Percentiles rank a stretch among this genome's conserved stretches.
Evolutionary conservation across 2,888 invertebrate species (phyloP).

Genomic region (Blomia tropicalis): DNA sequence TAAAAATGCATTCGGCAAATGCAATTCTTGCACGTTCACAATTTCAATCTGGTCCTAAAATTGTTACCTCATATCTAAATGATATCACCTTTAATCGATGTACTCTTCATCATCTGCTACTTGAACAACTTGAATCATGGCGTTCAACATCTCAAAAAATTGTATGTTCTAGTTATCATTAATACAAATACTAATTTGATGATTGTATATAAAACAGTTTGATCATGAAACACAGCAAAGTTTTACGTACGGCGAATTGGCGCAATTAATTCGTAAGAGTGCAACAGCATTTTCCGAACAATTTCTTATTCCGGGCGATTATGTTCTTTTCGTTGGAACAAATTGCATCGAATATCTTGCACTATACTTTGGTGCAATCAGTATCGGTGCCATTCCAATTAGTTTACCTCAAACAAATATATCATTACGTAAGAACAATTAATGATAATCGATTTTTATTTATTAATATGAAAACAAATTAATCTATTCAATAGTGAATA

Average conservation of each 20-base stretch:
- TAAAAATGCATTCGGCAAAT: slow-evolving; percentile 5
- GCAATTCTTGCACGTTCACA: slow-evolving; percentile 1
- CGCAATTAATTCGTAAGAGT: background rate
- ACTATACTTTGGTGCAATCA: slow-evolving; percentile 9
- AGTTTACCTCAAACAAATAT: background rate
- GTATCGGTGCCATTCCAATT: slow-evolving; percentile 2
- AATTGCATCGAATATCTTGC: slow-evolving; percentile 4
- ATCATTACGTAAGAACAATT: slow-evolving; percentile 14
- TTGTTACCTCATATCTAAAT: background rate
- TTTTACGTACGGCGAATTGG: background rate
- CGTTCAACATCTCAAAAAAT: slow-evolving; percentile 3
- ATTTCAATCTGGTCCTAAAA: slow-evolving; percentile 1
- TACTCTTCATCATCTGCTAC: slow-evolving; percentile 4
- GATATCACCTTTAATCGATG: background rate
- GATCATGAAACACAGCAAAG: background rate
- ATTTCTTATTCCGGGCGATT: background rate
- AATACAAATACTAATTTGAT: background rate
- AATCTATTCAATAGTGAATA: slow-evolving; percentile 15
- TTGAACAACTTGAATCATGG: background rate
- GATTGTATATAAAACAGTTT: background rate
- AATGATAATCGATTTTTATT: background rate
- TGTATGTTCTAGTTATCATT: background rate
- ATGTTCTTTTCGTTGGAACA: background rate
- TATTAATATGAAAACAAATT: background rate
- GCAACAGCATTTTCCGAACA: background rate